These are phyloP conservation scores for Nycticebus coucang DNA, from an alignment of 2,113 vertebrate genomes.

Conservation along the genomic window DNA sequence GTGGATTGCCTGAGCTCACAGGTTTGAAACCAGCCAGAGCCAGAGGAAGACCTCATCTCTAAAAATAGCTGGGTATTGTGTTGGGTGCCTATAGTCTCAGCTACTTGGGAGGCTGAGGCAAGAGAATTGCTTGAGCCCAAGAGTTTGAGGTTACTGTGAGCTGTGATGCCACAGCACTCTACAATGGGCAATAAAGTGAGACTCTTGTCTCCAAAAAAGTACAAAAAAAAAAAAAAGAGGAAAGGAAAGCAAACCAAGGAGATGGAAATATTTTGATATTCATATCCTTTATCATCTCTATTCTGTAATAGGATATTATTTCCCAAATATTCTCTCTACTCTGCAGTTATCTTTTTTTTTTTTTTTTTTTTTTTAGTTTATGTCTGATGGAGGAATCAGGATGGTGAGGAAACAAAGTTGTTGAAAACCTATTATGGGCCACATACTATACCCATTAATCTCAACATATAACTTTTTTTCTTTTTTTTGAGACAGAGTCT, in stretches of 20 bases:
- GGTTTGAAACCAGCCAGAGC: too few relatives aligned
- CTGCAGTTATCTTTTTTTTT: slow-evolving; percentile 10
- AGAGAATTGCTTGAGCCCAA: too few relatives aligned
- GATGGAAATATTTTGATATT: slow-evolving; percentile 40
- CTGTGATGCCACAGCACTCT: too few relatives aligned
- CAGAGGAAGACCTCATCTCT: too few relatives aligned
- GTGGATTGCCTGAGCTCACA: too few relatives aligned
- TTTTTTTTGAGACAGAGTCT: too few relatives aligned
- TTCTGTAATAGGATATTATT: slow-evolving; percentile 41
- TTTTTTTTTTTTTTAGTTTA: slow-evolving; percentile 12
- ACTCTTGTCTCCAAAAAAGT: too few relatives aligned
- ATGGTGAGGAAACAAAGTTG: slow-evolving; percentile 10
- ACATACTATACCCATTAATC: neutral
- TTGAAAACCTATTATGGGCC: neutral
- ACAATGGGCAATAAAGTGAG: too few relatives aligned
- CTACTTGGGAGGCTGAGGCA: too few relatives aligned
- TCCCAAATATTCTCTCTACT: neutral
- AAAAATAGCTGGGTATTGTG: too few relatives aligned
- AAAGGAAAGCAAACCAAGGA: slow-evolving; percentile 41
- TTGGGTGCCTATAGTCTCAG: too few relatives aligned
- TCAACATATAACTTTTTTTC: neutral
- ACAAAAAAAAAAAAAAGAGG: neutral
- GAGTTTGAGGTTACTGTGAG: too few relatives aligned
- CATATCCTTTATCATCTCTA: neutral
- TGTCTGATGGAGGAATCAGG: neutral